These are phyloP conservation scores for Alces alces DNA, from an alignment of 2,113 vertebrate species.

Conservation along the genomic window DNA sequence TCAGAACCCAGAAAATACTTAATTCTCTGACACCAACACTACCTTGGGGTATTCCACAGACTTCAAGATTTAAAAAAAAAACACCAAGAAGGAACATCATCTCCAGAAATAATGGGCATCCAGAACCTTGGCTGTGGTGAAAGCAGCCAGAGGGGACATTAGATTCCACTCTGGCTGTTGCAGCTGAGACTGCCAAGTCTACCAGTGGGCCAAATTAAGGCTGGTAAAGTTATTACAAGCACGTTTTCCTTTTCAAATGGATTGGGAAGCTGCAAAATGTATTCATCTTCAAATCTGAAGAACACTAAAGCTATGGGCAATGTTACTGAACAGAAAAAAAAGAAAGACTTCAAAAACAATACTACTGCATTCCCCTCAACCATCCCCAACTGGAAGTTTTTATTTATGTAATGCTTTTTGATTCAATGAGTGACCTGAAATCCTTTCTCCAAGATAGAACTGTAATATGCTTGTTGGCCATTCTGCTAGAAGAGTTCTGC, in stretches of 20 bases:
- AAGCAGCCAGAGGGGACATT: background rate
- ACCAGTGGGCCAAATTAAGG: conserved; percentile 19
- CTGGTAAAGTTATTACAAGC: conserved; percentile 24
- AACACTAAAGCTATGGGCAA: background rate
- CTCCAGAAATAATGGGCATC: conserved; percentile 1
- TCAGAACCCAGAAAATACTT: conserved; percentile 20
- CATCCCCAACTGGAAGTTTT: background rate
- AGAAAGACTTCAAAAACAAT: conserved; percentile 44
- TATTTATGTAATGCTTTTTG: background rate
- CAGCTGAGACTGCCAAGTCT: background rate
- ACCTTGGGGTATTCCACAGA: background rate
- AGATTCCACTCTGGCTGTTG: background rate
- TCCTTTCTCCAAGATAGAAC: background rate
- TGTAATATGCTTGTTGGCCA: background rate
- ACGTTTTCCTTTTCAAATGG: conserved; percentile 1
- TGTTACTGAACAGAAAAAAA: background rate
- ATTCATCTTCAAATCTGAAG: background rate
- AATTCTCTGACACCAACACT: background rate
- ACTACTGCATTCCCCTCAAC: background rate
- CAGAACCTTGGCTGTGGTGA: background rate
- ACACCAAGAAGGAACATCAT: background rate
- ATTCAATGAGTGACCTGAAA: conserved; percentile 17
- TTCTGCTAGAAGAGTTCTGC: background rate
- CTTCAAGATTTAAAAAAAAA: background rate
- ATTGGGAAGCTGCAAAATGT: conserved; percentile 37